These are phyloP conservation scores for Caranx melampygus DNA, from an alignment of 2,113 vertebrate species.

Conservation along the genomic window DNA sequence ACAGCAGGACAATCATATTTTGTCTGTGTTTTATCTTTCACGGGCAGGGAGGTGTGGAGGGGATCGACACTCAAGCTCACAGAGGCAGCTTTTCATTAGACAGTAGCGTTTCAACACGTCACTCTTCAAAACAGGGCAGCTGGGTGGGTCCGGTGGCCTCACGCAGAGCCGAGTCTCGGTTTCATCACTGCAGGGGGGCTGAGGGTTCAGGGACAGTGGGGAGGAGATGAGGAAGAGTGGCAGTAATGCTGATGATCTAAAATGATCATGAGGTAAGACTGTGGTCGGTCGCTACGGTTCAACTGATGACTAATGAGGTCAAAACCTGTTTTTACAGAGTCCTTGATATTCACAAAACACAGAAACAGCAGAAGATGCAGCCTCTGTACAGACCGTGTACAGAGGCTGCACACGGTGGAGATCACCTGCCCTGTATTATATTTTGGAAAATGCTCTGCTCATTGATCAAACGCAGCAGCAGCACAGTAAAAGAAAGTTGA, in stretches of 20 bases:
- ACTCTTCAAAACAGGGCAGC: slow-evolving; percentile 6
- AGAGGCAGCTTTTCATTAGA: slow-evolving; percentile 23
- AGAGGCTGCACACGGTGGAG: not conserved
- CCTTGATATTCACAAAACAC: not conserved
- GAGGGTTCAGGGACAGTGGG: not conserved
- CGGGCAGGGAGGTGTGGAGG: not conserved
- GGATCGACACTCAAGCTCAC: not conserved
- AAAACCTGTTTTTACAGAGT: not conserved
- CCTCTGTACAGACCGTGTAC: not conserved
- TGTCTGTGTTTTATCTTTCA: not conserved
- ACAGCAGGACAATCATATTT: too few relatives aligned
- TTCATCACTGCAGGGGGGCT: slow-evolving; percentile 25
- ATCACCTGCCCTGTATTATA: not conserved
- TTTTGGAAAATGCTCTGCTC: not conserved
- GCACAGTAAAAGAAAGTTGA: not conserved
- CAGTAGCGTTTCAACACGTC: slow-evolving; percentile 10
- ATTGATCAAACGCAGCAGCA: not conserved
- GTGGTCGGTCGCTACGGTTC: not conserved
- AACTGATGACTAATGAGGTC: not conserved
- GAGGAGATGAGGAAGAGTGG: not conserved
- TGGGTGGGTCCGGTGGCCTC: slow-evolving; percentile 8
- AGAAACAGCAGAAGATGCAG: not conserved
- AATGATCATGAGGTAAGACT: not conserved
- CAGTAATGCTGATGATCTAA: not conserved
- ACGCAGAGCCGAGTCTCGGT: slow-evolving; percentile 12